Evolutionary conservation across 2,888 invertebrate species (phyloP).

Genomic region (Noctua fimbriata): DNA sequence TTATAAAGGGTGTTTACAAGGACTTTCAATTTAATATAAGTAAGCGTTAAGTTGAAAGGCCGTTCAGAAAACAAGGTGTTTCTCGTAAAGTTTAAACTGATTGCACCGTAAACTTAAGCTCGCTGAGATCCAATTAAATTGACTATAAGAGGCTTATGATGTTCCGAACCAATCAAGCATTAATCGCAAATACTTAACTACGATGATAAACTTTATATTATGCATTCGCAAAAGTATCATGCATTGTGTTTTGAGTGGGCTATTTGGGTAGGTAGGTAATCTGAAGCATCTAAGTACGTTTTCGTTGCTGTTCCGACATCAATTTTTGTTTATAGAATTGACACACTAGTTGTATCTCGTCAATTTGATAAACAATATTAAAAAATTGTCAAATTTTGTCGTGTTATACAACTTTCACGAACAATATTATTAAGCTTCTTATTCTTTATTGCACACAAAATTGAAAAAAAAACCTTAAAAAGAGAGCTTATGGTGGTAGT

Average conservation of each 20-base stretch:
- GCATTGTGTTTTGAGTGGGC: background rate
- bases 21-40: slow-evolving; percentile 36
- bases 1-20: slow-evolving; percentile 31
- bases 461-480: too few relatives aligned
- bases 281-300: background rate
- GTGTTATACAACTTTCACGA: background rate
- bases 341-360: background rate
- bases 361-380: background rate
- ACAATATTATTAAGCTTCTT: background rate
- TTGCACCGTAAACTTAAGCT: slow-evolving; percentile 78
- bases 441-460: too few relatives aligned
- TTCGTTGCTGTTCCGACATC: background rate
- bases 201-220: background rate
- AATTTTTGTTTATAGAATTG: background rate
- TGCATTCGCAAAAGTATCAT: background rate
- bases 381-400: background rate
- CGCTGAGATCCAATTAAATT: slow-evolving; percentile 78
- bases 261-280: background rate
- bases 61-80: slow-evolving; percentile 55
- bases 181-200: background rate
- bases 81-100: slow-evolving; percentile 75
- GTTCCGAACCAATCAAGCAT: slow-evolving; percentile 70
- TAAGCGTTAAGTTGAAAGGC: slow-evolving; percentile 52
- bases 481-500: background rate
- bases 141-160: slow-evolving; percentile 74